phyloP scores from a whole-genome alignment of 2,797 vertebrate genomes.

The Gallirallus australis region DNA sequence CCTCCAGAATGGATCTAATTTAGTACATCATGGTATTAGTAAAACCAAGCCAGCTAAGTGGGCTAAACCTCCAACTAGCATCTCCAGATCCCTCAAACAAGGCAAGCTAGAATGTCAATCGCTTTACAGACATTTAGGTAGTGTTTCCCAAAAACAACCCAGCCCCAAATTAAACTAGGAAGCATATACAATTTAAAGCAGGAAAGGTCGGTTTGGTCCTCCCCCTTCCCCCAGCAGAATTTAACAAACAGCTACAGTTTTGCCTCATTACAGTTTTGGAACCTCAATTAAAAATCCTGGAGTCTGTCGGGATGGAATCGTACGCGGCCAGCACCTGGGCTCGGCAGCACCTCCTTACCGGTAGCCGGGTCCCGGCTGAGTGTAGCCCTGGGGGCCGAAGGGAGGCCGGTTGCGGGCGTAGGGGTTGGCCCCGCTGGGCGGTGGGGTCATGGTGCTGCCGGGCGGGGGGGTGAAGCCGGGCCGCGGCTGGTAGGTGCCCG shows the following conservation, averaged over 20 bases:
- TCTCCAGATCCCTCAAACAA: constrained; percentile 70
- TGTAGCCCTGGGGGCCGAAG: constrained; percentile 89
- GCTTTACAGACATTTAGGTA: constrained; percentile 75
- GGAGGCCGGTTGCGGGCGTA: constrained; percentile 93
- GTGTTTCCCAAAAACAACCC: constrained; percentile 67
- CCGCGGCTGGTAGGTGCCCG: constrained; percentile 88
- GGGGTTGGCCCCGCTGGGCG: constrained; percentile 91
- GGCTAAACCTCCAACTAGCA: constrained; percentile 72
- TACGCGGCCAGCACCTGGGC: background rate
- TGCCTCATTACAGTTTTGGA: constrained; percentile 65
- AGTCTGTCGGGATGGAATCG: constrained; percentile 61
- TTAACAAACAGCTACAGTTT: constrained; percentile 72
- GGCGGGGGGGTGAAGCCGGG: constrained; percentile 90
- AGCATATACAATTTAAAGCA: constrained; percentile 82
- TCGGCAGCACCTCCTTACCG: constrained; percentile 69
- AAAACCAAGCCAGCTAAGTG: constrained; percentile 76
- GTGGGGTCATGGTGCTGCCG: constrained; percentile 89
- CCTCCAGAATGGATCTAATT: constrained; percentile 82
- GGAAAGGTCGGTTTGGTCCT: constrained; percentile 70
- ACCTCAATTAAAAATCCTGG: constrained; percentile 75
- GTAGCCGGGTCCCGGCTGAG: constrained; percentile 96
- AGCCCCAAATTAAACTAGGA: constrained; percentile 72
- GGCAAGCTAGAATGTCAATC: constrained; percentile 77
- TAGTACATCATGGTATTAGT: constrained; percentile 81
- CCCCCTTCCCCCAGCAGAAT: constrained; percentile 60